A percentile compares a stretch with the other conserved stretches of the same genome.
Evolutionary conservation across 2,797 vertebrate genomes (phyloP).

Genomic region (Monodelphis domestica): DNA sequence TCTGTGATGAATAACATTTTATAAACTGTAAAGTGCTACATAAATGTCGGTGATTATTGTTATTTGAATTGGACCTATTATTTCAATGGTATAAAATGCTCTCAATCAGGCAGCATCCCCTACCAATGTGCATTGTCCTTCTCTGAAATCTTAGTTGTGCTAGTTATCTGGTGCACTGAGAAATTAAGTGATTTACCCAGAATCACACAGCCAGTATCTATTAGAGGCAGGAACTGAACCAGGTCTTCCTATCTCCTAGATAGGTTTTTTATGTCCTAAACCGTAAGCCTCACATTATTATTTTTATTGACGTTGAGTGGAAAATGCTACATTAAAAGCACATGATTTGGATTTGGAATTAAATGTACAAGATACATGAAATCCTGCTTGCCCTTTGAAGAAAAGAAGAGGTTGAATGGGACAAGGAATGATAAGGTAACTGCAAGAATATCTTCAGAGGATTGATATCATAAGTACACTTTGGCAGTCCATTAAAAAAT

Average conservation of each 20-base stretch:
- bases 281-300: neutral
- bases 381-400: neutral
- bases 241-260: neutral
- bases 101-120: neutral
- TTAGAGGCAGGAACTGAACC: neutral
- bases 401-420: neutral
- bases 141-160: neutral
- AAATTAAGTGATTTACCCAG: neutral
- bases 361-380: neutral
- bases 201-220: neutral
- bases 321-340: neutral
- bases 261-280: neutral
- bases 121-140: neutral
- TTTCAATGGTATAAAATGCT: too few relatives aligned
- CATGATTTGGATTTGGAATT: neutral
- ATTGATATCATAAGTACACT: neutral
- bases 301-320: neutral
- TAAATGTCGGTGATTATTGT: neutral
- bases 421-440: neutral
- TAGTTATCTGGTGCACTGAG: neutral
- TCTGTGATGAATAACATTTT: neutral
- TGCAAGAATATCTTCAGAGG: neutral
- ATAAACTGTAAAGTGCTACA: neutral
- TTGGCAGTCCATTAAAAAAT: neutral
- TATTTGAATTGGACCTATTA: too few relatives aligned